Evolutionary conservation across 1,140 invertebrate genomes (phyloP).

Genomic region (Bombus confusus): DNA sequence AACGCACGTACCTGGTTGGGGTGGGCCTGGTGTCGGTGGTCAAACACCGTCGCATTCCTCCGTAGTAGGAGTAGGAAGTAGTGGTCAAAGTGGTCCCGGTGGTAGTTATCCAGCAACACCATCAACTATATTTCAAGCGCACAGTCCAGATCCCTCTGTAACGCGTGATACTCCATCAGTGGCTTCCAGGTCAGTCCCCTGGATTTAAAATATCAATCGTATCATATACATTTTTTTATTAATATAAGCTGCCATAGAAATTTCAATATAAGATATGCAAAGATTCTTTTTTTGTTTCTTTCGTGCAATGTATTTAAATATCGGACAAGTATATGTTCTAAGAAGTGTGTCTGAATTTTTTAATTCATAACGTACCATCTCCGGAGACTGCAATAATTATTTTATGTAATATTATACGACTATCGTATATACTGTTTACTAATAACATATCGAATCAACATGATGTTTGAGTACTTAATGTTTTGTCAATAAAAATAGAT

Average conservation of each 20-base stretch:
- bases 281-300: slow-evolving; percentile 9
- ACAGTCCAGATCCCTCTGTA: slow-evolving; percentile 86
- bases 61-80: slow-evolving; percentile 73
- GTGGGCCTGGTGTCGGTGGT: slow-evolving; percentile 77
- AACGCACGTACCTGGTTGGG: slow-evolving; percentile 91
- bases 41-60: slow-evolving; percentile 80
- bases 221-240: slow-evolving; percentile 19
- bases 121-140: slow-evolving; percentile 84
- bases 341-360: neutral
- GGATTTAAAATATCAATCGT: slow-evolving; percentile 72
- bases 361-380: neutral
- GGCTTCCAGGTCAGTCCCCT: slow-evolving; percentile 84
- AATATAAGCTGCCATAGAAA: slow-evolving; percentile 31
- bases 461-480: neutral
- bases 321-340: neutral
- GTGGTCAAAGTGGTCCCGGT: slow-evolving; percentile 75
- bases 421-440: neutral
- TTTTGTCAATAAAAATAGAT: neutral
- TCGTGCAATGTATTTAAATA: slow-evolving; percentile 16
- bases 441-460: no score
- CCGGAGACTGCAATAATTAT: neutral
- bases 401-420: neutral
- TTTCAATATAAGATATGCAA: slow-evolving; percentile 46
- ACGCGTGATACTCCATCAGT: slow-evolving; percentile 88
- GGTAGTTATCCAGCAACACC: slow-evolving; percentile 86